Percentiles rank a stretch among this genome's conserved stretches.
These are phyloP conservation scores for Nowickia ferox DNA, from an alignment of 2,888 invertebrate species.

Conservation along the genomic window DNA sequence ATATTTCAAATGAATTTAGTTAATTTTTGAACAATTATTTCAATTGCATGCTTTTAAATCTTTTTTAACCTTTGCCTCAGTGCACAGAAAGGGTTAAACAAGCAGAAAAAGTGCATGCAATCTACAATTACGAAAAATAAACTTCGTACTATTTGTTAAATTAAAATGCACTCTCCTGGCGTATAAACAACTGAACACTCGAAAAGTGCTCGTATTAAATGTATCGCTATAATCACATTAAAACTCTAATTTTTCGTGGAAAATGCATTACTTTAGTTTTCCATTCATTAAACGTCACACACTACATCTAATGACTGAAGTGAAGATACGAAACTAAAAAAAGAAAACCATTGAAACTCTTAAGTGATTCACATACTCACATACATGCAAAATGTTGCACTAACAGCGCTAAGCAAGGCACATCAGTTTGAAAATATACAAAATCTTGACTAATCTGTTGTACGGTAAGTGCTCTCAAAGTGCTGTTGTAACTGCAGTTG, in stretches of 20 bases:
- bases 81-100: not conserved
- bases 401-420: slow-evolving; percentile 21
- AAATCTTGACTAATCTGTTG: slow-evolving; percentile 67
- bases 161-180: slow-evolving; percentile 5
- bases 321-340: slow-evolving; percentile 9
- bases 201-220: slow-evolving; percentile 35
- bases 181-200: slow-evolving; percentile 37
- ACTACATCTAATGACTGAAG: slow-evolving; percentile 50
- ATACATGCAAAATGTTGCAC: slow-evolving; percentile 25
- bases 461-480: slow-evolving; percentile 56
- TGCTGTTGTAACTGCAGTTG: slow-evolving; percentile 37
- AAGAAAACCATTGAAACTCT: slow-evolving; percentile 34
- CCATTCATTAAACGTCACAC: slow-evolving; percentile 53
- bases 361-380: slow-evolving; percentile 36
- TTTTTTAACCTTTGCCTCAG: too few relatives aligned
- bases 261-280: slow-evolving; percentile 42
- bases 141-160: not conserved
- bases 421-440: slow-evolving; percentile 32
- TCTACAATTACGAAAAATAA: slow-evolving; percentile 24
- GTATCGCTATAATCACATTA: slow-evolving; percentile 11
- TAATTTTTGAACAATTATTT: too few relatives aligned
- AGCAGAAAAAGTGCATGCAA: slow-evolving; percentile 8
- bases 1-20: too few relatives aligned
- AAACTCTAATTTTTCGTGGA: slow-evolving; percentile 60
- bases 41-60: too few relatives aligned